Percentiles rank a stretch among this genome's conserved stretches.
These are phyloP conservation scores for Syrmaticus mikado DNA, from an alignment of 2,113 vertebrate species.

Conservation along the genomic window DNA sequence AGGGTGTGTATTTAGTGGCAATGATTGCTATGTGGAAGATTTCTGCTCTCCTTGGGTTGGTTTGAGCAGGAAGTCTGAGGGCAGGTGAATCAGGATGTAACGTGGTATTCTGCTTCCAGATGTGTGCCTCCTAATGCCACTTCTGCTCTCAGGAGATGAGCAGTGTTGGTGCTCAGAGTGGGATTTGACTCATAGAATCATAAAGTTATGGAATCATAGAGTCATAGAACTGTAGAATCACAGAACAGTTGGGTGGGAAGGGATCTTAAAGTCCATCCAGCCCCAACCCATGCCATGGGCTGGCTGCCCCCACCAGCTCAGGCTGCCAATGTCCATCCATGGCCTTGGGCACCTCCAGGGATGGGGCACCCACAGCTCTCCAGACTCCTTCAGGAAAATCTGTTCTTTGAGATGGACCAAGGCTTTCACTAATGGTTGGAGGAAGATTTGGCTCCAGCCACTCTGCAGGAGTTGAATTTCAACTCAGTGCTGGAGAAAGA, in stretches of 20 bases:
- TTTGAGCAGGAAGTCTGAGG: neutral
- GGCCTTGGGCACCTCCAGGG: too few species aligned
- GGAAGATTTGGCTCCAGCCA: neutral
- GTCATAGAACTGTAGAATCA: too few species aligned
- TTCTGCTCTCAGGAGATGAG: neutral
- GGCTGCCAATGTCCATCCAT: too few species aligned
- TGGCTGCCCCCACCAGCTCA: too few species aligned
- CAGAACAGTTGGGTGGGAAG: too few species aligned
- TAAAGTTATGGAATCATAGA: too few species aligned
- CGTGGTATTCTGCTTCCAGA: neutral
- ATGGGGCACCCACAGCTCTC: too few species aligned
- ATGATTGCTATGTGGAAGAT: neutral
- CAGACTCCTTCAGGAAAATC: neutral
- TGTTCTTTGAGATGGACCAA: neutral
- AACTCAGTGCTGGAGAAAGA: neutral
- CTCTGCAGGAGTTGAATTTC: neutral
- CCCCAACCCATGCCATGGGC: too few species aligned
- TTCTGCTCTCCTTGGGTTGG: rapidly evolving
- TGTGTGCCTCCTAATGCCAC: neutral
- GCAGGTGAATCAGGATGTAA: neutral
- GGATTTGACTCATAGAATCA: neutral
- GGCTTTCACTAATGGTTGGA: neutral
- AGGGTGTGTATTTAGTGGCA: neutral
- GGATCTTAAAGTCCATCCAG: too few species aligned
- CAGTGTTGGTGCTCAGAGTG: neutral